Conservation (phyloP, 2,113 vertebrate genomes). For the Dasypus novemcinctus region DNA sequence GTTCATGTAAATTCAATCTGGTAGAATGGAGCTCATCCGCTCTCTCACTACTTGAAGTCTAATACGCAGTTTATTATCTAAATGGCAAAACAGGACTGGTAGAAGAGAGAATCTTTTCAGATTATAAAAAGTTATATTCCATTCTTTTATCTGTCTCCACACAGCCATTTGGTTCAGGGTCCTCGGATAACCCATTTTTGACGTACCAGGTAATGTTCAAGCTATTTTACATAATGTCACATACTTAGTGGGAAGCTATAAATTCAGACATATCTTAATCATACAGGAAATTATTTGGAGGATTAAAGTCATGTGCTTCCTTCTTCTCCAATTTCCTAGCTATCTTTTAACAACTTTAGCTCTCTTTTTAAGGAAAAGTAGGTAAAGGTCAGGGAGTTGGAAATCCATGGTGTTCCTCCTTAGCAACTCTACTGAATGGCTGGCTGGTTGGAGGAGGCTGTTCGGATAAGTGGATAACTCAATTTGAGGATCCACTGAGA, state of each 20-base stretch:
- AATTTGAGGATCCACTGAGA: not conserved
- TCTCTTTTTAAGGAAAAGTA: not conserved
- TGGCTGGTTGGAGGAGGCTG: not conserved
- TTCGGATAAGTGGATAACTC: not conserved
- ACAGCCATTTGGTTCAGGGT: not conserved
- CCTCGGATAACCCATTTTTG: not conserved
- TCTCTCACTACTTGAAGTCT: not conserved
- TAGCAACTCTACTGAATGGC: not conserved
- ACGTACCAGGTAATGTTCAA: not conserved
- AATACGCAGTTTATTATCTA: not conserved
- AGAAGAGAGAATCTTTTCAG: not conserved
- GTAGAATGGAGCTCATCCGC: not conserved
- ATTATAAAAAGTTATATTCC: not conserved
- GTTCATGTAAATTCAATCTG: not conserved
- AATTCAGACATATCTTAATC: not conserved
- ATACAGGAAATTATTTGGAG: not conserved
- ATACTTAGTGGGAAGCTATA: not conserved
- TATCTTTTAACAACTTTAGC: not conserved
- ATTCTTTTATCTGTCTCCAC: not conserved
- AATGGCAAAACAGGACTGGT: not conserved
- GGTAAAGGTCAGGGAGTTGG: not conserved
- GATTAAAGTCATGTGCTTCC: not conserved
- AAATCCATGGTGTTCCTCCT: not conserved
- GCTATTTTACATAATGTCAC: not conserved
- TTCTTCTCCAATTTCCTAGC: not conserved